Evolutionary conservation across 2,797 vertebrate species (phyloP).

Genomic region (Chelidonichthys spinosus): DNA sequence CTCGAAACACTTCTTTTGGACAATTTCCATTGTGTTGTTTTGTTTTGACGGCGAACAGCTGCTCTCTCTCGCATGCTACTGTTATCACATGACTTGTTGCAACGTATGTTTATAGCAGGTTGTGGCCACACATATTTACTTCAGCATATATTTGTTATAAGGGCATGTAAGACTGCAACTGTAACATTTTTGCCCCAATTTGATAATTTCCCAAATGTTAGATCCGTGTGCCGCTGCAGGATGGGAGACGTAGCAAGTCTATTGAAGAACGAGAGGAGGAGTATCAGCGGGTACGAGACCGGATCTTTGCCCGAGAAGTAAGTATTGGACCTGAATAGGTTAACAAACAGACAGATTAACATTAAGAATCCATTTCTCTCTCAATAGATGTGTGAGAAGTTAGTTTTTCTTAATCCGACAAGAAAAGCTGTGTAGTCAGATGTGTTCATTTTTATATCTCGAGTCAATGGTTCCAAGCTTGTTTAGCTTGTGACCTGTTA

Average conservation of each 20-base stretch:
- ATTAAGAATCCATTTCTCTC: neutral
- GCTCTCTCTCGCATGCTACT: conserved; percentile 17
- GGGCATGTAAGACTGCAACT: neutral
- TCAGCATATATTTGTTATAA: neutral
- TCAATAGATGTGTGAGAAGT: neutral
- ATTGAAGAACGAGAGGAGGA: conserved; percentile 99
- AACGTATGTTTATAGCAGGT: conserved; percentile 16
- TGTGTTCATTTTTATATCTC: neutral
- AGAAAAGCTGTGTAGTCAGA: neutral
- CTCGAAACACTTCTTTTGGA: conserved; percentile 20
- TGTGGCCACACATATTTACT: neutral
- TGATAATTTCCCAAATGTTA: conserved; percentile 70
- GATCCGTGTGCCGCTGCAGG: conserved; percentile 99
- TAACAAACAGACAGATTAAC: conserved; percentile 3
- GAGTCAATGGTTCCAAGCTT: neutral
- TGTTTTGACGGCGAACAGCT: conserved; percentile 48
- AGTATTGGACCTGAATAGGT: conserved; percentile 73
- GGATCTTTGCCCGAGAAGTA: conserved; percentile 99
- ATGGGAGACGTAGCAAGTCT: conserved; percentile 98
- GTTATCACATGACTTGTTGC: conserved; percentile 28
- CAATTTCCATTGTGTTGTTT: conserved; percentile 32
- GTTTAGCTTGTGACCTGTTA: neutral
- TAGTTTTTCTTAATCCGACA: neutral
- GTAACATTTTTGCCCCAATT: neutral
- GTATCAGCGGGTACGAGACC: conserved; percentile 98